Conservation (phyloP, 2,113 vertebrate genomes). For the Thinocorus orbignyianus region DNA sequence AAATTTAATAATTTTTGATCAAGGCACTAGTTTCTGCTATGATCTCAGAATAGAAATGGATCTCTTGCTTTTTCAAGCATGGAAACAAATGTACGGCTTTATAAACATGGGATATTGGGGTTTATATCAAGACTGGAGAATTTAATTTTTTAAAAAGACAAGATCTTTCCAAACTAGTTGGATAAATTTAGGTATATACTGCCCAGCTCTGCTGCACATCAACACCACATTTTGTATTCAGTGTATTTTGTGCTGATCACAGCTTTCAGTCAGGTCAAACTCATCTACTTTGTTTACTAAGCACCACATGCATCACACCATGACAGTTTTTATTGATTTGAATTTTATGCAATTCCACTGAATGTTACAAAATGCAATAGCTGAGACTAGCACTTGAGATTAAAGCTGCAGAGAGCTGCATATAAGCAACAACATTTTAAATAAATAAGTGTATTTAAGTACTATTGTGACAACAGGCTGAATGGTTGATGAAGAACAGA, state of each 20-base stretch:
- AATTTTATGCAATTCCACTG: slow-evolving; percentile 17
- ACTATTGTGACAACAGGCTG: not conserved
- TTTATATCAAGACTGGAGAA: not conserved
- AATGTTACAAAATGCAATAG: not conserved
- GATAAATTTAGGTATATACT: not conserved
- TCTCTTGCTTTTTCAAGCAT: not conserved
- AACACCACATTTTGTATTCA: slow-evolving; percentile 6
- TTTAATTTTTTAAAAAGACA: not conserved
- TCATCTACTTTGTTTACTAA: slow-evolving; percentile 61
- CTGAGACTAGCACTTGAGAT: not conserved
- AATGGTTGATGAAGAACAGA: not conserved
- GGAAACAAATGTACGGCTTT: not conserved
- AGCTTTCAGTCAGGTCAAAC: slow-evolving; percentile 48
- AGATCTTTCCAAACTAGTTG: not conserved
- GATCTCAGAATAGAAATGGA: not conserved
- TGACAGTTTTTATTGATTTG: slow-evolving; percentile 46
- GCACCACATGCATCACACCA: slow-evolving; percentile 37
- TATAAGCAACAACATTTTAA: not conserved
- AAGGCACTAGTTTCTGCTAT: not conserved
- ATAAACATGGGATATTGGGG: not conserved
- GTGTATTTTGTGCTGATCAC: not conserved
- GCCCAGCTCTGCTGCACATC: not conserved
- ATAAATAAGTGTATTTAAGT: not conserved
- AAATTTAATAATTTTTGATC: not conserved
- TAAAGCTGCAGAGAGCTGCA: not conserved